Evolutionary conservation across 2,888 invertebrate genomes (phyloP).

Genomic region (Acrobasis repandana): DNA sequence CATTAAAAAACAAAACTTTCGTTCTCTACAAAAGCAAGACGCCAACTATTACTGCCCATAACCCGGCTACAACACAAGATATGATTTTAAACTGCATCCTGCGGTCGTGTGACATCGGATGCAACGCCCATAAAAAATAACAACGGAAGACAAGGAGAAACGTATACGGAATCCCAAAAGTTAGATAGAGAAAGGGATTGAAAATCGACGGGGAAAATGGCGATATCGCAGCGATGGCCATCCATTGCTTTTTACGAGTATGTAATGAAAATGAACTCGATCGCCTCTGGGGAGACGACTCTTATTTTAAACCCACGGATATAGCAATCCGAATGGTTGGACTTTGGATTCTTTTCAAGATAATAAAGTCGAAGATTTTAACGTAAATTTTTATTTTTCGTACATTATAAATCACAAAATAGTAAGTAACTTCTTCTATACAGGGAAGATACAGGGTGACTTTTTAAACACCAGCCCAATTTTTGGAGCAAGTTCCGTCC

Average conservation of each 20-base stretch:
- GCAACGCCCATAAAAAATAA: conserved; percentile 14
- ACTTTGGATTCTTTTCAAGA: too few relatives aligned
- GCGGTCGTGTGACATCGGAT: conserved; percentile 4
- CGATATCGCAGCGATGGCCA: not conserved
- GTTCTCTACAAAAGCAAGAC: not conserved
- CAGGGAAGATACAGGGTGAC: too few relatives aligned
- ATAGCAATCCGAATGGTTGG: too few relatives aligned
- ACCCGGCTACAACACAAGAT: conserved; percentile 7
- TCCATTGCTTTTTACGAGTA: conserved; percentile 20
- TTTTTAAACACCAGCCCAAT: too few relatives aligned
- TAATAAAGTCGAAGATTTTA: too few relatives aligned
- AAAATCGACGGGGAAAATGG: conserved; percentile 3
- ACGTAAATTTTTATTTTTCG: too few relatives aligned
- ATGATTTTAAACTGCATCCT: conserved; percentile 12
- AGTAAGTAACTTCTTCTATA: too few relatives aligned
- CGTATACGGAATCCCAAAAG: not conserved
- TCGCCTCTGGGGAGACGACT: not conserved
- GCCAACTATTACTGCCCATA: not conserved
- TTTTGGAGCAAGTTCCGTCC: too few relatives aligned
- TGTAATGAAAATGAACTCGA: conserved; percentile 15
- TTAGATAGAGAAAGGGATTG: not conserved
- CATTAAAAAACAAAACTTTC: too few relatives aligned
- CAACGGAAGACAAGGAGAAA: conserved; percentile 1
- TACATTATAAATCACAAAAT: too few relatives aligned
- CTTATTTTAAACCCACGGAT: not conserved